A percentile compares a stretch with the other conserved stretches of the same genome.
phyloP scores from a whole-genome alignment of 35 echinoderm and acorn worm species.

The Apostichopus californicus region DNA sequence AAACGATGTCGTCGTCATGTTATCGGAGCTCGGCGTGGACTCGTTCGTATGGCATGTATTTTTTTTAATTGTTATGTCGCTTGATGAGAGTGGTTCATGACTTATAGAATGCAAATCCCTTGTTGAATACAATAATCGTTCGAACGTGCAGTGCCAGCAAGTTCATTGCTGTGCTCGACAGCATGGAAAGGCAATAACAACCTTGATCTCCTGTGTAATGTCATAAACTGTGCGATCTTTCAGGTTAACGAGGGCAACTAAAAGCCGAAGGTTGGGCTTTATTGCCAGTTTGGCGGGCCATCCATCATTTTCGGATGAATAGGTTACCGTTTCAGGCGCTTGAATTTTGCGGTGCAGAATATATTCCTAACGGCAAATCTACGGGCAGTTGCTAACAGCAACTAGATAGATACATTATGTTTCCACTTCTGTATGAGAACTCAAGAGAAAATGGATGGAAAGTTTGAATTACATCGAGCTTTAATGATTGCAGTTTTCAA shows the following conservation, averaged over 20 bases:
- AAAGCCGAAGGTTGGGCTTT: slow-evolving; percentile 45
- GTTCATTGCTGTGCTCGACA: slow-evolving; percentile 39
- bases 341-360: not conserved
- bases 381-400: slow-evolving; percentile 12
- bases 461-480: too few species aligned
- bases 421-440: too few species aligned
- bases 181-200: slow-evolving; percentile 32
- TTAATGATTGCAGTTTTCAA: too few species aligned
- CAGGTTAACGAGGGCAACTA: slow-evolving; percentile 56
- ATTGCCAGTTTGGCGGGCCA: slow-evolving; percentile 46
- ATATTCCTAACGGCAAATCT: slow-evolving; percentile 8
- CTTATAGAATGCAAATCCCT: slow-evolving; percentile 17
- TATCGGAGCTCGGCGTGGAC: not conserved
- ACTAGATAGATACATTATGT: not conserved
- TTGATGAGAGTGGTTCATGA: slow-evolving; percentile 9
- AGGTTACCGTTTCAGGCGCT: slow-evolving; percentile 13
- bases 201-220: slow-evolving; percentile 48
- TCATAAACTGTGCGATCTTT: slow-evolving; percentile 48
- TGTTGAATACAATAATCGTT: slow-evolving; percentile 24
- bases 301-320: slow-evolving; percentile 56
- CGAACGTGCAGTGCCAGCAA: slow-evolving; percentile 11
- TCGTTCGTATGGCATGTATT: not conserved
- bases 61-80: not conserved
- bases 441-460: too few species aligned
- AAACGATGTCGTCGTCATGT: not conserved